Evolutionary conservation across 2,113 vertebrate species (phyloP).

Genomic region (Danio rerio): DNA sequence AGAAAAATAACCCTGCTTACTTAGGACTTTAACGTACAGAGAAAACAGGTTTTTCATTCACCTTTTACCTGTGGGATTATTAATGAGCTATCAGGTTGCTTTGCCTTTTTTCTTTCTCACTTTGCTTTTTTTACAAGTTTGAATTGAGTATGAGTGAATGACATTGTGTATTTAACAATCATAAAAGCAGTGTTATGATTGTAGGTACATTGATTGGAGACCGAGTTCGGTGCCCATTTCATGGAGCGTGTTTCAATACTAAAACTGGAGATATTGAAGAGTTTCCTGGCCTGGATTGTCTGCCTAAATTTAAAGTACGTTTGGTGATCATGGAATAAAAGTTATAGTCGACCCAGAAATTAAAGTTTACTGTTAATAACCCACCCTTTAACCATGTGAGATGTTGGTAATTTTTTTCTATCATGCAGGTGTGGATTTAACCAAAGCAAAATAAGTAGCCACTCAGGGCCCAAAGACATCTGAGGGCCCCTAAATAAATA

Average conservation of each 20-base stretch:
- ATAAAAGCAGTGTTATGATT: background rate
- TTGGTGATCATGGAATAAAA: too few species aligned
- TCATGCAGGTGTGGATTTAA: too few species aligned
- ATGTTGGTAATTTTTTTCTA: too few species aligned
- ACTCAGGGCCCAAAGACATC: too few species aligned
- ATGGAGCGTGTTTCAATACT: slow-evolving; percentile 86
- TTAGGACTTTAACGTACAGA: background rate
- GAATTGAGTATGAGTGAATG: too few species aligned
- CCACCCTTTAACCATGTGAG: too few species aligned
- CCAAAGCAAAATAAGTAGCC: too few species aligned
- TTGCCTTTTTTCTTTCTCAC: background rate
- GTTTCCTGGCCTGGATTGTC: slow-evolving; percentile 83
- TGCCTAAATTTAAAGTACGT: slow-evolving; percentile 76
- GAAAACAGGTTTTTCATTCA: background rate
- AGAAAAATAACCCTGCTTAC: background rate
- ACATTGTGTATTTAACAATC: background rate
- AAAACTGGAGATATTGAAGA: slow-evolving; percentile 89
- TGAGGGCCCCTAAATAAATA: too few species aligned
- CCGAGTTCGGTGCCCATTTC: slow-evolving; percentile 86
- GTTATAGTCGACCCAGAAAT: too few species aligned
- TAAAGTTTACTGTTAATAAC: too few species aligned
- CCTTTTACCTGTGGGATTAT: background rate
- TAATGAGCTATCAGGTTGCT: background rate
- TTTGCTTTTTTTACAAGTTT: background rate
- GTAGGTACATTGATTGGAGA: slow-evolving; percentile 79